Percentiles rank a stretch among this genome's conserved stretches.
phyloP scores from a whole-genome alignment of 2,888 invertebrate genomes.

The Liodrosophila aerea region DNA sequence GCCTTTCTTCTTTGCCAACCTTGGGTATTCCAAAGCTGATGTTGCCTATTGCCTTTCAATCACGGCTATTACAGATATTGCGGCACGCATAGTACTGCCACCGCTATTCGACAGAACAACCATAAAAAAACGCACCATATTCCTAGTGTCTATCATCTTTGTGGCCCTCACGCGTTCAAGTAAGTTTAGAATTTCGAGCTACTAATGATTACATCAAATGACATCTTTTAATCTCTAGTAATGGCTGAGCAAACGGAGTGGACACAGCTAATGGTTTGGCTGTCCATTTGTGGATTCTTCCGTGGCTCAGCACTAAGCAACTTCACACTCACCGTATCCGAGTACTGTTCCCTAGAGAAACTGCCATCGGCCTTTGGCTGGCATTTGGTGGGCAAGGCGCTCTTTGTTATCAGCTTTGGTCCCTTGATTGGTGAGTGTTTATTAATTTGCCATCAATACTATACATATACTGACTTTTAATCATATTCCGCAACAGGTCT shows the following conservation, averaged over 20 bases:
- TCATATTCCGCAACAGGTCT: constrained; percentile 84
- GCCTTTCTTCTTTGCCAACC: constrained; percentile 86
- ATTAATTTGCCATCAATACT: too few relatives aligned
- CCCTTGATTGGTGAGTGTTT: constrained; percentile 87
- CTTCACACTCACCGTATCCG: constrained; percentile 90
- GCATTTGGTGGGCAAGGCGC: constrained; percentile 90
- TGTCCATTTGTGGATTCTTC: constrained; percentile 90
- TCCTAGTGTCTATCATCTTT: constrained; percentile 88
- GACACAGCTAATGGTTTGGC: constrained; percentile 87
- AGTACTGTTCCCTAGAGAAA: constrained; percentile 88
- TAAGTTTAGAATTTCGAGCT: constrained; percentile 81
- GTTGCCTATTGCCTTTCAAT: constrained; percentile 89
- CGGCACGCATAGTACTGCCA: constrained; percentile 88
- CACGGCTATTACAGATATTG: constrained; percentile 89
- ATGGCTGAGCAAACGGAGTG: constrained; percentile 89
- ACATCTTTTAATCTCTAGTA: constrained; percentile 82
- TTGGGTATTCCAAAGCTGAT: constrained; percentile 86
- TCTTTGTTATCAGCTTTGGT: constrained; percentile 87
- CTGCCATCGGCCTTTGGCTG: constrained; percentile 90
- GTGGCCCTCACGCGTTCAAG: constrained; percentile 89
- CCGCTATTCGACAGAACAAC: constrained; percentile 88
- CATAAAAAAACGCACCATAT: constrained; percentile 88
- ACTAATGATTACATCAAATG: background rate
- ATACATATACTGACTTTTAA: background rate
- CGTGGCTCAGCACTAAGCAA: constrained; percentile 90